Conservation (phyloP, 1,140 invertebrate species). For the Meloidogyne floridensis region DNA sequence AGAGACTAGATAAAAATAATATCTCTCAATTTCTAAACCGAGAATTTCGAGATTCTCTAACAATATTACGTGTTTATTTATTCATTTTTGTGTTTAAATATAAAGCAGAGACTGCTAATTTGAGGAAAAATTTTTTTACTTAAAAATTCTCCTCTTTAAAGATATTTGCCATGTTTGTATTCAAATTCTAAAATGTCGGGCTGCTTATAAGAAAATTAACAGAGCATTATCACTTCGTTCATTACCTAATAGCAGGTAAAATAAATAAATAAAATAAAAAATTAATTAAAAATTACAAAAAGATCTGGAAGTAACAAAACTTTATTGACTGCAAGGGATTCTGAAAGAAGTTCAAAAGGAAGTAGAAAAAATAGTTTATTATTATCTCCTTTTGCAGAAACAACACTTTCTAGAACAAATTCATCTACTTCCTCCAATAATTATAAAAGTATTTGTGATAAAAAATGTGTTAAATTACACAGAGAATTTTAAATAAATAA, state of each 20-base stretch:
- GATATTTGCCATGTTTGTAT: conserved; percentile 57
- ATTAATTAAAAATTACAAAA: neutral
- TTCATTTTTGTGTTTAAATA: no score
- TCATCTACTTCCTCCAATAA: neutral
- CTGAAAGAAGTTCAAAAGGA: neutral
- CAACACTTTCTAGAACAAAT: conserved; percentile 1
- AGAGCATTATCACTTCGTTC: conserved; percentile 19
- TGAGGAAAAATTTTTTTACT: no score
- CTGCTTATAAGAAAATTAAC: conserved; percentile 11
- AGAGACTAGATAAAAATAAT: no score
- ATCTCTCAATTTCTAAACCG: no score
- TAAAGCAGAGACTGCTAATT: no score
- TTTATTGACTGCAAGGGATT: conserved; percentile 11
- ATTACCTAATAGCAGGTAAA: conserved; percentile 27
- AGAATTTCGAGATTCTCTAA: no score
- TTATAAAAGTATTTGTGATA: conserved; percentile 10
- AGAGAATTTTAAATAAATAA: neutral
- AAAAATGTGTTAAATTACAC: neutral
- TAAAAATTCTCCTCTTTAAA: neutral
- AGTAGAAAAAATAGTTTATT: neutral
- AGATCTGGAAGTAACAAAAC: conserved; percentile 33
- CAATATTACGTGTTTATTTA: no score
- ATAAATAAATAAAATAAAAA: neutral
- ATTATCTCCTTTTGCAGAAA: neutral
- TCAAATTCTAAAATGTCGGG: conserved; percentile 45